Conservation (phyloP, 2,888 invertebrate species). For the Phasia obesa region DNA sequence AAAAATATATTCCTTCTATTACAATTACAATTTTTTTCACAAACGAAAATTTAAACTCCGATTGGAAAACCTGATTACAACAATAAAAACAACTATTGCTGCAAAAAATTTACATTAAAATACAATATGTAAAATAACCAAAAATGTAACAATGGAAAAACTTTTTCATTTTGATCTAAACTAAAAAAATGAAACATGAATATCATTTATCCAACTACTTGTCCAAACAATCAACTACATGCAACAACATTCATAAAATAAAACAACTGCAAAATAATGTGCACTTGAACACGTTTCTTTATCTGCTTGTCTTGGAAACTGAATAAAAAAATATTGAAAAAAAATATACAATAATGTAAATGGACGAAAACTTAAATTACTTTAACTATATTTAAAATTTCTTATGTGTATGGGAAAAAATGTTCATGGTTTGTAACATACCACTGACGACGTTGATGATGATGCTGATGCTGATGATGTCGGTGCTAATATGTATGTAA, state of each 20-base stretch:
- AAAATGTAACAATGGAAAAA: conserved; percentile 52
- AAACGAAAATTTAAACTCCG: conserved; percentile 22
- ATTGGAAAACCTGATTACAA: conserved; percentile 50
- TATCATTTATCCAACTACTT: conserved; percentile 48
- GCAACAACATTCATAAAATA: conserved; percentile 44
- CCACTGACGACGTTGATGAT: conserved; percentile 26
- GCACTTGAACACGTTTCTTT: conserved; percentile 77
- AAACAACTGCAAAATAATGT: conserved; percentile 33
- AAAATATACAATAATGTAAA: conserved; percentile 10
- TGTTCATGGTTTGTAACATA: conserved; percentile 39
- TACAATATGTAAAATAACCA: conserved; percentile 52
- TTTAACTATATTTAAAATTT: conserved; percentile 17
- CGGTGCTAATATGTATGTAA: conserved; percentile 49
- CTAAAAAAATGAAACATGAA: conserved; percentile 63
- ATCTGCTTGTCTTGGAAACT: conserved; percentile 16
- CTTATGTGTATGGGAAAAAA: conserved; percentile 13
- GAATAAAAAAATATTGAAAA: conserved; percentile 5
- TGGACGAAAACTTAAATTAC: conserved; percentile 49
- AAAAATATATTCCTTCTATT: conserved; percentile 19
- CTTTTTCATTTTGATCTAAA: conserved; percentile 34
- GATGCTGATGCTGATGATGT: conserved; percentile 16
- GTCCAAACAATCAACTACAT: conserved; percentile 35
- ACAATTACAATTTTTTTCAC: conserved; percentile 41
- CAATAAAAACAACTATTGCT: conserved; percentile 28
- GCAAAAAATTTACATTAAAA: conserved; percentile 24